A percentile compares a stretch with the other conserved stretches of the same genome.
These are phyloP conservation scores for Anoplius nigerrimus DNA, from an alignment of 2,888 invertebrate species.

Conservation along the genomic window DNA sequence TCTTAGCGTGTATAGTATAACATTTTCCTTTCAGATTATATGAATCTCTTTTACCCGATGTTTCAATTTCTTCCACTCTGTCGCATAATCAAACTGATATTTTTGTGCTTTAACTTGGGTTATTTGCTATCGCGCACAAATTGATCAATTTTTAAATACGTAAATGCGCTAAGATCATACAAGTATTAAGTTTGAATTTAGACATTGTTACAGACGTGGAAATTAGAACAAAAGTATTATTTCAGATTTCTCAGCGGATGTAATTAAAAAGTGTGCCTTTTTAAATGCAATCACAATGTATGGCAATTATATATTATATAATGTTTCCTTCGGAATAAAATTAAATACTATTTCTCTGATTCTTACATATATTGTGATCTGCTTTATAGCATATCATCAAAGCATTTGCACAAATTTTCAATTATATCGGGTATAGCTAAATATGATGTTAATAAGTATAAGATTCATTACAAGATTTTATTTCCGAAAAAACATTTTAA, in stretches of 20 bases:
- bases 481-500: slow-evolving; percentile 10
- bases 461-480: too few relatives aligned
- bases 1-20: slow-evolving; percentile 27
- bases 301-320: slow-evolving; percentile 2
- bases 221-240: not conserved
- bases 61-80: slow-evolving; percentile 7
- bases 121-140: slow-evolving; percentile 32
- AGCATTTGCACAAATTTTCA: not conserved
- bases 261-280: slow-evolving; percentile 39
- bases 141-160: slow-evolving; percentile 23
- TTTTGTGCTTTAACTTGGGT: slow-evolving; percentile 24
- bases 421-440: not conserved
- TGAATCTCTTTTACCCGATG: slow-evolving; percentile 14
- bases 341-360: slow-evolving; percentile 18
- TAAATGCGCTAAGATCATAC: not conserved
- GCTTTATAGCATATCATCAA: not conserved
- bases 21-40: slow-evolving; percentile 1
- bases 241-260: slow-evolving; percentile 18
- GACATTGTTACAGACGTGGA: slow-evolving; percentile 12
- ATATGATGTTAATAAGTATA: too few relatives aligned
- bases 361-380: not conserved
- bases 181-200: not conserved
- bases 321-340: slow-evolving; percentile 2
- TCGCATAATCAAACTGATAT: slow-evolving; percentile 6
- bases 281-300: slow-evolving; percentile 33